Conservation (phyloP, 2,888 invertebrate species). For the Amblyjoppa proteus region DNA sequence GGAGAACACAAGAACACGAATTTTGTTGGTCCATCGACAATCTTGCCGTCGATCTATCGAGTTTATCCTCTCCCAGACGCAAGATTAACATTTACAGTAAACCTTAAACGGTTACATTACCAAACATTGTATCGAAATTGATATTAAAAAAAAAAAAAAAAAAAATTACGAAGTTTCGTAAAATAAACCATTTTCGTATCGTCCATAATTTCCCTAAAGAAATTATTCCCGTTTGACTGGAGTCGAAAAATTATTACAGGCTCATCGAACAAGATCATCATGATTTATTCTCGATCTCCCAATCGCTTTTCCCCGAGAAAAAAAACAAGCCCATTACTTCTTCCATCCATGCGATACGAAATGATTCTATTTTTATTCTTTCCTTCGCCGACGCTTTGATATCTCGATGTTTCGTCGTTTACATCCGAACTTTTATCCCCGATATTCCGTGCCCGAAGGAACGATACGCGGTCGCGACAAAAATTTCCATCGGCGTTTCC, state of each 20-base stretch:
- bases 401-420: constrained; percentile 37
- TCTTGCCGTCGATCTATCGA: not conserved
- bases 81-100: not conserved
- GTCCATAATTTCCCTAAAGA: too few species aligned
- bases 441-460: constrained; percentile 31
- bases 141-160: too few species aligned
- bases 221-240: too few species aligned
- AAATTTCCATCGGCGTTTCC: constrained; percentile 22
- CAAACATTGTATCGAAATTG: too few species aligned
- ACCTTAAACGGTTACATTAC: too few species aligned
- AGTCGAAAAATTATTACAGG: not conserved
- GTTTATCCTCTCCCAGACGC: not conserved
- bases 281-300: not conserved
- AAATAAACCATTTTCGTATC: too few species aligned
- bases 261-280: not conserved
- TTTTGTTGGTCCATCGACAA: not conserved
- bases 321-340: constrained; percentile 1
- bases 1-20: not conserved
- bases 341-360: not conserved
- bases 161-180: too few species aligned
- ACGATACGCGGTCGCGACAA: constrained; percentile 28
- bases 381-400: constrained; percentile 2
- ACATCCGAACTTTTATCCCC: constrained; percentile 48
- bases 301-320: not conserved
- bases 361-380: constrained; percentile 21